phyloP scores from a whole-genome alignment of 2,888 invertebrate species.

The Emmelina monodactyla region DNA sequence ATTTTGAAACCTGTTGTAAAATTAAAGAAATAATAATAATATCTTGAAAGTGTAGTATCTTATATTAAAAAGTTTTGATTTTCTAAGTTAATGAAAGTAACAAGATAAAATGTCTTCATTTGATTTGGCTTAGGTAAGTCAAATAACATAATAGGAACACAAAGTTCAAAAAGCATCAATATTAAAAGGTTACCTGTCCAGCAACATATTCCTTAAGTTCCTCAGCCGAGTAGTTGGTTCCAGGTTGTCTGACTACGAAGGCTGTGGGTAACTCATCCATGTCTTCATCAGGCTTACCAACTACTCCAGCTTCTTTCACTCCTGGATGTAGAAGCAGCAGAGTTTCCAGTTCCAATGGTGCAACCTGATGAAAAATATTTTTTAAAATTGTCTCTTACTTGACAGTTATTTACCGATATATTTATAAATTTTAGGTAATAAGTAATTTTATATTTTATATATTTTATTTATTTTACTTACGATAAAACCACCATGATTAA shows the following conservation, averaged over 20 bases:
- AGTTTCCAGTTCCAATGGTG: slow-evolving; percentile 85
- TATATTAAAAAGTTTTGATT: no score
- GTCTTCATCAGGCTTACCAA: slow-evolving; percentile 73
- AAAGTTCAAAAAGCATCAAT: no score
- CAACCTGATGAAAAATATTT: slow-evolving; percentile 45
- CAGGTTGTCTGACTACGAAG: slow-evolving; percentile 71
- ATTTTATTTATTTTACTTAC: no score
- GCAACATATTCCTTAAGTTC: slow-evolving; percentile 65
- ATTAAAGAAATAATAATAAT: slow-evolving; percentile 13
- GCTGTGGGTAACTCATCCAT: slow-evolving; percentile 77
- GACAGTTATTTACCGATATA: slow-evolving; percentile 1
- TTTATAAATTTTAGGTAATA: background rate
- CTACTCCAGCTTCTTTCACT: slow-evolving; percentile 79
- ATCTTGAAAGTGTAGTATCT: no score
- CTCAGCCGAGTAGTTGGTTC: slow-evolving; percentile 52
- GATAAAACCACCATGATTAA: slow-evolving; percentile 30
- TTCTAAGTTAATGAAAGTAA: no score
- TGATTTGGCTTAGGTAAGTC: no score
- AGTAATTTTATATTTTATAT: no score
- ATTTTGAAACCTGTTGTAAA: slow-evolving; percentile 58
- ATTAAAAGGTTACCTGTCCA: slow-evolving; percentile 30
- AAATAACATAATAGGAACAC: no score
- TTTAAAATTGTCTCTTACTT: background rate
- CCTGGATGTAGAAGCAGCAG: slow-evolving; percentile 73
- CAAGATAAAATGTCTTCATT: no score